Evolutionary conservation across 2,113 vertebrate genomes (phyloP).

Genomic region (Corynorhinus townsendii): DNA sequence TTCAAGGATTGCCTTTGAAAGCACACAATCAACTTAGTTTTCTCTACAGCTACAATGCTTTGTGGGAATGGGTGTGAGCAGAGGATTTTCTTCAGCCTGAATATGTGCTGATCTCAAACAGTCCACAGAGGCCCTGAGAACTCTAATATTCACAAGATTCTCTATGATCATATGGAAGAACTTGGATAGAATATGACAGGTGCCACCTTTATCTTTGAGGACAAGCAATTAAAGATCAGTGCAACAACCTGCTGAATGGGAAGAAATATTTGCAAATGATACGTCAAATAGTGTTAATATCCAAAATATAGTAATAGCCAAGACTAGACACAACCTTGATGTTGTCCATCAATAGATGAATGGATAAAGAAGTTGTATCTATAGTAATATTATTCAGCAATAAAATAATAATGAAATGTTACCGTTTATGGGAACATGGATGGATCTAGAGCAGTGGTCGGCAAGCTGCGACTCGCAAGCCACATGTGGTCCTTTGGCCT

Average conservation of each 20-base stretch:
- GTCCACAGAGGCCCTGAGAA: neutral
- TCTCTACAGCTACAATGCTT: neutral
- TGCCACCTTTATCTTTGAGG: neutral
- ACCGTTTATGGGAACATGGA: neutral
- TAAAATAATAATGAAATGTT: neutral
- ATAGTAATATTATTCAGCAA: neutral
- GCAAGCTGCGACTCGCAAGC: too few species aligned
- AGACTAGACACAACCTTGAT: neutral
- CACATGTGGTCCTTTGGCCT: too few species aligned
- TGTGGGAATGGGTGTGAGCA: neutral
- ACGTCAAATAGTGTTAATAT: neutral
- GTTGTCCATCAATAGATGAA: neutral
- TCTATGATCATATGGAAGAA: neutral
- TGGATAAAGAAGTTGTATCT: neutral
- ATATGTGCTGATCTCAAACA: neutral
- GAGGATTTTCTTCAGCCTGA: neutral
- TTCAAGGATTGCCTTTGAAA: neutral
- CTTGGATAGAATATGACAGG: neutral
- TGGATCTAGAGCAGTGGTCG: neutral
- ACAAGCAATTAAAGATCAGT: neutral
- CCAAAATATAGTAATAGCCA: neutral
- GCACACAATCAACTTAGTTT: neutral
- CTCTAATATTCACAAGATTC: neutral
- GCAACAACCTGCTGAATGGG: neutral
- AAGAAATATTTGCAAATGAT: neutral